A percentile compares a stretch with the other conserved stretches of the same genome.
Conservation (phyloP, 1,140 invertebrate genomes). For the Neodiprion fabricii region DNA sequence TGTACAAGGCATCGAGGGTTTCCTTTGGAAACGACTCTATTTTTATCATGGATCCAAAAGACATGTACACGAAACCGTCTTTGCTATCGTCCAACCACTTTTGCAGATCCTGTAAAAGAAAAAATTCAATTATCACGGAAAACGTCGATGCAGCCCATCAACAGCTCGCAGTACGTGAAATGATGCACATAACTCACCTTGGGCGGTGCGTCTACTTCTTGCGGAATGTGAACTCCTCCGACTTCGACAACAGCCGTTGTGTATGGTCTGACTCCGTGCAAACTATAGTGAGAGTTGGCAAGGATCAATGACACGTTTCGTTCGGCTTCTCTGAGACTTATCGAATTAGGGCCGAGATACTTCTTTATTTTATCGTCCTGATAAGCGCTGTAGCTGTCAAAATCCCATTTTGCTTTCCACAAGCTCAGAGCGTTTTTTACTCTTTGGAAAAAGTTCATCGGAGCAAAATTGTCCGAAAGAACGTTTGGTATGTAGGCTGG, state of each 20-base stretch:
- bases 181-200: no score
- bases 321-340: slow-evolving; percentile 62
- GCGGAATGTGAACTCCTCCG: slow-evolving; percentile 57
- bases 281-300: slow-evolving; percentile 65
- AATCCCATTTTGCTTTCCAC: neutral
- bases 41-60: slow-evolving; percentile 73
- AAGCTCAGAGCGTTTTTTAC: slow-evolving; percentile 57
- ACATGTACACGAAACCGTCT: slow-evolving; percentile 75
- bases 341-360: slow-evolving; percentile 53
- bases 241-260: slow-evolving; percentile 61
- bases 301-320: slow-evolving; percentile 68
- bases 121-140: neutral
- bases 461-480: slow-evolving; percentile 60
- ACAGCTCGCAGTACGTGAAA: no score
- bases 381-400: slow-evolving; percentile 28
- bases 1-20: slow-evolving; percentile 66
- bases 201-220: neutral
- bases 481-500: slow-evolving; percentile 67
- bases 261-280: slow-evolving; percentile 41
- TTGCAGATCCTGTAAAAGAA: slow-evolving; percentile 65
- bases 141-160: no score
- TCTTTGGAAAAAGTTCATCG: slow-evolving; percentile 68
- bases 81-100: slow-evolving; percentile 72
- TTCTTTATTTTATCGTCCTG: slow-evolving; percentile 55
- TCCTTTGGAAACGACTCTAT: slow-evolving; percentile 67